Percentiles rank a stretch among this genome's conserved stretches.
Evolutionary conservation across 2,888 invertebrate genomes (phyloP).

Genomic region (Andrena dorsata): DNA sequence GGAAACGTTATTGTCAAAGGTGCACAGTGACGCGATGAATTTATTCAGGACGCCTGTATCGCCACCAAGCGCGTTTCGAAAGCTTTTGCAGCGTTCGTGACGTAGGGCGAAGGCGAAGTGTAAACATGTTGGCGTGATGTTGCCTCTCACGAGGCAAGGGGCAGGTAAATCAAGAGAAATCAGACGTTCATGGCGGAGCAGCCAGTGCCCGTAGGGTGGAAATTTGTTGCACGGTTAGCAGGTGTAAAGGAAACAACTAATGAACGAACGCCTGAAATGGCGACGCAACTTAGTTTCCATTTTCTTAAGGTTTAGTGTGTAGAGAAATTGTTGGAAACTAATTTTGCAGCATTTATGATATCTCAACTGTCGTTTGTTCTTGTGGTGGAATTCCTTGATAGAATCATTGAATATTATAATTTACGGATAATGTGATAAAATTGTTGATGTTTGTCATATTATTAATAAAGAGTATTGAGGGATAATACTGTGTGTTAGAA

Average conservation of each 20-base stretch:
- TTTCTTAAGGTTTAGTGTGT: conserved; percentile 1
- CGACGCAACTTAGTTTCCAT: neutral
- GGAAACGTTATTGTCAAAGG: conserved; percentile 18
- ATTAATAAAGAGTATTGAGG: neutral
- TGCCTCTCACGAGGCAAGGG: neutral
- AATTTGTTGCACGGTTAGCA: conserved; percentile 8
- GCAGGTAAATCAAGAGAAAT: conserved; percentile 16
- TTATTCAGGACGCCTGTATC: conserved; percentile 46
- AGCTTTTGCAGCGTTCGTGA: conserved; percentile 24
- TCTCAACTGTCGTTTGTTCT: neutral
- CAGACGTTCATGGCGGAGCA: conserved; percentile 23
- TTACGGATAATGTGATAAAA: neutral
- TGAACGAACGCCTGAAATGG: conserved; percentile 4
- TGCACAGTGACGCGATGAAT: conserved; percentile 35
- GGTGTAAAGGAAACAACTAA: conserved; percentile 32
- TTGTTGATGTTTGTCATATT: neutral
- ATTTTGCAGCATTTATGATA: neutral
- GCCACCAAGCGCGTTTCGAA: conserved; percentile 30
- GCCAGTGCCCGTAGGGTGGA: neutral
- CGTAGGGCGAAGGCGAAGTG: conserved; percentile 43
- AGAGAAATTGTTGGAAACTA: neutral
- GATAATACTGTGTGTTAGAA: neutral
- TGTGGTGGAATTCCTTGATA: neutral
- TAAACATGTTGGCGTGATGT: conserved; percentile 42
- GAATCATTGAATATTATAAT: too few species aligned